Conservation (phyloP, 2,797 vertebrate species). For the Petrocephalus sullivani region DNA sequence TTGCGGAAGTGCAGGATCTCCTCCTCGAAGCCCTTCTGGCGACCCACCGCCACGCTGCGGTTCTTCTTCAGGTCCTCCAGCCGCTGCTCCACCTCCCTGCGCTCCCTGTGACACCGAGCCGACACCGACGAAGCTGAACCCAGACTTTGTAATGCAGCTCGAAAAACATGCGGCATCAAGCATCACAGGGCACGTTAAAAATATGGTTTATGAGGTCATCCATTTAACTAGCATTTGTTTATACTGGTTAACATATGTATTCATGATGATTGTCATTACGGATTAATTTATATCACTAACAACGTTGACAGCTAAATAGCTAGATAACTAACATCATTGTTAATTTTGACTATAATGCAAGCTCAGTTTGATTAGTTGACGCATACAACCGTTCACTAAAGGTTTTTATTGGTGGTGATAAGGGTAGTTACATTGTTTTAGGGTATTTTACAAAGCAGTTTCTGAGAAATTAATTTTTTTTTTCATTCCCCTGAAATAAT, state of each 20-base stretch:
- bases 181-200: no score
- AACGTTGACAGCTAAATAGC: no score
- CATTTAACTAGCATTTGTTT: no score
- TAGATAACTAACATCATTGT: no score
- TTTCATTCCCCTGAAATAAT: neutral
- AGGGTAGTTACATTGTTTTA: neutral
- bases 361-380: no score
- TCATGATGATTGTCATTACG: no score
- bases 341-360: no score
- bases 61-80: slow-evolving; percentile 83
- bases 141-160: neutral
- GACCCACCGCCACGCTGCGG: slow-evolving; percentile 77
- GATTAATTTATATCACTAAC: no score
- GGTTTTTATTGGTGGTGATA: neutral
- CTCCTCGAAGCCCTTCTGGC: slow-evolving; percentile 90
- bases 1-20: slow-evolving; percentile 83
- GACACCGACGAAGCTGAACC: neutral
- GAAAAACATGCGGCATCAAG: no score
- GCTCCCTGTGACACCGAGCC: slow-evolving; percentile 61
- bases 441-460: neutral
- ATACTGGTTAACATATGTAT: no score
- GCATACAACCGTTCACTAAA: neutral
- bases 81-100: slow-evolving; percentile 67
- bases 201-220: no score
- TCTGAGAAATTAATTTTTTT: neutral